Base-by-base conservation (phyloP, 2,113 vertebrate genomes). In the Chrysemys picta region DNA sequence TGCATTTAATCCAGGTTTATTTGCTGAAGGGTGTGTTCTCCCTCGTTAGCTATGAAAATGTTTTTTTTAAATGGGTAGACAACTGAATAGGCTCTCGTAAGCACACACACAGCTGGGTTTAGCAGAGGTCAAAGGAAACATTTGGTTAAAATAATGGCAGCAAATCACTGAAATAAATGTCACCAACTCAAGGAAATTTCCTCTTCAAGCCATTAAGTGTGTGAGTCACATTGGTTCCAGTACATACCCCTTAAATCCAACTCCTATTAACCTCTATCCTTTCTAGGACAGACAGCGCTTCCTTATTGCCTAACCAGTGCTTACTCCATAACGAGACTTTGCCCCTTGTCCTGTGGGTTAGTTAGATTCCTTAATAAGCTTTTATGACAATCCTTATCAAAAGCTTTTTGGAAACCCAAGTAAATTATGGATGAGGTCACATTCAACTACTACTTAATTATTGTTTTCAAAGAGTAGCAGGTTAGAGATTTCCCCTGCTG, bases 371-470 rank as follows among this genome's bases (percentile, higher is more conserved):
- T 50, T 65, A 80, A 85, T 85, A 13, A 42, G 38, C 45, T 53
- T 85, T 90, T 85, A 85, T 85, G 57, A 80, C 82, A 35, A 47
- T 35, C 27, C 82, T 85, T 90, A 90, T 90, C 89, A 85, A 85
- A 85, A 50, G 25, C 47, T 85, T 90, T 80, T 31, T 38, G 82
- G 82, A 90, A 56, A 38, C 42, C 49, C 59, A 38, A 59, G 72
- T 52, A 29, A 84, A 59, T 59, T 69, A 38, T 13, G n/a, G 53
- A 47, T 35, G 27, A 69, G 79, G 56, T 89, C 79, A 81, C 87
- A 57, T 82, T 81, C 29, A 59, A 11, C 57, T 81, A 38, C 57
- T 62, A 47, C 42, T 57, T 35, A 45, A 47, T 59, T 47, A 75
- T 16, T 12, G 38, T 25, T 45, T 59, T 47, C 53, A 31, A 45